phyloP scores from a whole-genome alignment of 35 echinoderm and acorn worm genomes.

The Apostichopus californicus region DNA sequence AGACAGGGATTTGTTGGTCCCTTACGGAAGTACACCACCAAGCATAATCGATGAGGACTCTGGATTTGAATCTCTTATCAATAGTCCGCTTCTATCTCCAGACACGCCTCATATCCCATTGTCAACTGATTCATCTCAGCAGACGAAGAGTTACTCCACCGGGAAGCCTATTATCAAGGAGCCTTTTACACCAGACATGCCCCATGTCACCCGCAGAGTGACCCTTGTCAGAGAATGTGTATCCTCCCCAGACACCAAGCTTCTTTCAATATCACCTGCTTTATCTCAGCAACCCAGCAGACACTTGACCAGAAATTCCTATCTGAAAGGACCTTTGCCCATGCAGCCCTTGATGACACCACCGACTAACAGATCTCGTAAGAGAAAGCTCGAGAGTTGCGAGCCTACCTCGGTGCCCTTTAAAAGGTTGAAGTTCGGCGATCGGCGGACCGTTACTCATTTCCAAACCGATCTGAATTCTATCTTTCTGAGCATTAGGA shows the following conservation, averaged over 20 bases:
- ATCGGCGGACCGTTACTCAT: not conserved
- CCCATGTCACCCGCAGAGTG: too few species aligned
- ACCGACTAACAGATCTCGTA: not conserved
- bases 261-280: too few species aligned
- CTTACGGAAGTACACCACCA: too few species aligned
- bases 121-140: not conserved
- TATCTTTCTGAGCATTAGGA: not conserved
- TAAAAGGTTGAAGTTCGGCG: not conserved
- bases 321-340: too few species aligned
- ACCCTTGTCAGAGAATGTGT: too few species aligned
- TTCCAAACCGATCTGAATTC: constrained; percentile 8
- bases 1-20: too few species aligned
- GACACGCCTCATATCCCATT: not conserved
- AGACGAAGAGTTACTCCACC: not conserved
- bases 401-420: not conserved
- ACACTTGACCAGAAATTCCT: too few species aligned
- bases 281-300: too few species aligned
- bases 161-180: too few species aligned
- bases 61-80: not conserved
- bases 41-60: not conserved
- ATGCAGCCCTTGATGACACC: too few species aligned
- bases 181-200: too few species aligned
- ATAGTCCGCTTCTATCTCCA: not conserved
- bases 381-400: not conserved
- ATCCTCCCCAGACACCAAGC: too few species aligned